Evolutionary conservation across 1,140 invertebrate species (phyloP), one percentile per base, ranked within the genome.

Genomic region (Lanistes nyassanus): DNA sequence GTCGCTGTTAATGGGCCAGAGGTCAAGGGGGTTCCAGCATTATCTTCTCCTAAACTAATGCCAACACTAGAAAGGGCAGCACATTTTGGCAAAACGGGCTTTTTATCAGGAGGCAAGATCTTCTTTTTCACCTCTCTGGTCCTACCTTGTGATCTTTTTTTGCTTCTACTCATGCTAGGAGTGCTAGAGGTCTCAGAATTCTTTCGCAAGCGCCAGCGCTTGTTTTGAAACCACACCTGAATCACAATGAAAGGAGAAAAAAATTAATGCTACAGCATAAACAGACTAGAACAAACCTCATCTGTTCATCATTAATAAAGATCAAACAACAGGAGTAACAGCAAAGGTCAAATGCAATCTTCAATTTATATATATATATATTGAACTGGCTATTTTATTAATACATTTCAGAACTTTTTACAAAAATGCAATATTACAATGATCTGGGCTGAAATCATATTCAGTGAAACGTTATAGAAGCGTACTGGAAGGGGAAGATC

Each of bases 181-280:
- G 19, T 42, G 37, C 36, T 37, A 67, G 36, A 39, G 4, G 42
- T 19, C 23, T 39, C 65, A 31, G n/a, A 37, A 39, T 23, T 3
- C 26, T 23, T 67, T 23, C 65, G 65, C 34, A 67, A 39, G 7
- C 65, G 65, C 65, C 65, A 67, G 19, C 65, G 65, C 37, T 39
- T 36, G 42, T 67, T 67, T 39, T 67, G 65, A 67, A 67, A 67
- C 65, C 65, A 67, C 4, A 67, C 65, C 65, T 67, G 21, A 39
- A 31, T 26, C 13, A 3, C n/a, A 11, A 31, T 23, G 23, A 23
- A 31, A 31, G 23, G 56, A 23, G 51, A 23, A 23, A 23, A 23
- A 13, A 23, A 23, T 53, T 53, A 53, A 13, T 53, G 51, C 23
- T 53, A n/a, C n/a, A n/a, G n/a, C n/a, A n/a, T n/a, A n/a, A n/a